Evolutionary conservation across 2,797 vertebrate species (phyloP), one percentile per base, ranked within the genome.

Genomic region (Rhabdophis nuchalis): DNA sequence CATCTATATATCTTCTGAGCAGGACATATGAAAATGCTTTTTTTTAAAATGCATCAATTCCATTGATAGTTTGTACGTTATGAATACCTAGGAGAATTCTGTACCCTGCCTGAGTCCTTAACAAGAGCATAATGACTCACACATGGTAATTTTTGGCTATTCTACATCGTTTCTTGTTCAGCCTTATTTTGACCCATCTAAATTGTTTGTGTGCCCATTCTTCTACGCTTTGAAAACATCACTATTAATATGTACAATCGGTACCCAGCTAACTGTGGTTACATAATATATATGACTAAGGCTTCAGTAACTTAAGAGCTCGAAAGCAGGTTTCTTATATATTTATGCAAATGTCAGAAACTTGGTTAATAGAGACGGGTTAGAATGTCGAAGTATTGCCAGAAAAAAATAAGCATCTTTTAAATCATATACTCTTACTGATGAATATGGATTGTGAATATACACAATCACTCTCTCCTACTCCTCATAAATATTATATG

Each of bases 251-350:
- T 56, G 54, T 46, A 56, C 8, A 89, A 46, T 57, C 27, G 2
- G 27, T 46, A 64, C n/a, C 41, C 50, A 64, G 32, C 57, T 61
- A 18, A 85, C 32, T 64, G 60, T 53, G 87, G 50, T 20, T 61
- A 92, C 2, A 41, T 16, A 46, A 60, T 29, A 36, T 14, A 72
- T 10, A 16, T 56, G 18, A 9, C 16, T 64, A 68, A 20, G 53
- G 6, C 3, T n/a, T 91, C 92, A 64, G 89, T 86, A 94, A 52
- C 92, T 94, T 50, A 27, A 72, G 18, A 23, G 93, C 94, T 41
- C 93, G 86, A 89, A 72, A 94, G 23, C 68, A 87, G 92, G 7
- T 20, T 93, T 16, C 27, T 91, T 77, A 60, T 50, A 20, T 10
- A 86, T 72, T 60, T 46, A 20, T 54, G 11, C 29, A 85, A 92